Percentiles rank a stretch among this genome's conserved stretches.
Evolutionary conservation across 2,113 vertebrate species (phyloP).

Genomic region (Anoplopoma fimbria): DNA sequence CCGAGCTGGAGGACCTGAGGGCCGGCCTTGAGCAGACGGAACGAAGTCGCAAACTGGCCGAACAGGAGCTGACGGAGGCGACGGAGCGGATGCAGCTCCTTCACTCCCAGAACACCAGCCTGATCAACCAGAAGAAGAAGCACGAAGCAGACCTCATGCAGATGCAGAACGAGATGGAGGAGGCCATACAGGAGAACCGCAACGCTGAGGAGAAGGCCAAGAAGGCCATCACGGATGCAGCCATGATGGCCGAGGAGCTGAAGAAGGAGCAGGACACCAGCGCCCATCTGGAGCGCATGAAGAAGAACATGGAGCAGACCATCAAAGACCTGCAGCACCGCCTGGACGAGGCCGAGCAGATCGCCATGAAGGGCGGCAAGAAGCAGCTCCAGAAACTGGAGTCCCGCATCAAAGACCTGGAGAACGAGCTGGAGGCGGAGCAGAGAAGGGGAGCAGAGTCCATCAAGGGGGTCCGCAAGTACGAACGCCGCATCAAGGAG

Average conservation of each 20-base stretch:
- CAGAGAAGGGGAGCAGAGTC: constrained; percentile 71
- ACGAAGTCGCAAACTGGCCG: constrained; percentile 86
- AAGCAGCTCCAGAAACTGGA: constrained; percentile 87
- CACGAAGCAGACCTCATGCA: constrained; percentile 81
- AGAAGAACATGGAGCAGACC: constrained; percentile 91
- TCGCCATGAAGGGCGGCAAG: constrained; percentile 85
- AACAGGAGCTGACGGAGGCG: constrained; percentile 89
- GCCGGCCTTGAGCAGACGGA: constrained; percentile 88
- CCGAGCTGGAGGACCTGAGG: constrained; percentile 89
- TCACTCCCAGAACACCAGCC: constrained; percentile 87
- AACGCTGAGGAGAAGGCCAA: constrained; percentile 87
- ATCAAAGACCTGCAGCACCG: constrained; percentile 87
- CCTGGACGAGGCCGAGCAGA: constrained; percentile 85
- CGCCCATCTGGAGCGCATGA: constrained; percentile 93
- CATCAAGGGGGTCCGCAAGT: constrained; percentile 78
- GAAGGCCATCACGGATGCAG: constrained; percentile 86
- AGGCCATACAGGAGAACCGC: constrained; percentile 83
- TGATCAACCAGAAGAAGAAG: constrained; percentile 87
- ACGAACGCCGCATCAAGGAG: constrained; percentile 80
- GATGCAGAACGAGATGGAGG: constrained; percentile 83
- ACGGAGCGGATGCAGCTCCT: constrained; percentile 90
- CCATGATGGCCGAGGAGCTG: constrained; percentile 93
- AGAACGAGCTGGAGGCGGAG: constrained; percentile 79
- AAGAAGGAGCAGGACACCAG: constrained; percentile 95
- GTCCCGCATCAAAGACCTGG: constrained; percentile 76